These are phyloP conservation scores for Conus ventricosus DNA, from an alignment of 1,140 invertebrate genomes.

Conservation along the genomic window DNA sequence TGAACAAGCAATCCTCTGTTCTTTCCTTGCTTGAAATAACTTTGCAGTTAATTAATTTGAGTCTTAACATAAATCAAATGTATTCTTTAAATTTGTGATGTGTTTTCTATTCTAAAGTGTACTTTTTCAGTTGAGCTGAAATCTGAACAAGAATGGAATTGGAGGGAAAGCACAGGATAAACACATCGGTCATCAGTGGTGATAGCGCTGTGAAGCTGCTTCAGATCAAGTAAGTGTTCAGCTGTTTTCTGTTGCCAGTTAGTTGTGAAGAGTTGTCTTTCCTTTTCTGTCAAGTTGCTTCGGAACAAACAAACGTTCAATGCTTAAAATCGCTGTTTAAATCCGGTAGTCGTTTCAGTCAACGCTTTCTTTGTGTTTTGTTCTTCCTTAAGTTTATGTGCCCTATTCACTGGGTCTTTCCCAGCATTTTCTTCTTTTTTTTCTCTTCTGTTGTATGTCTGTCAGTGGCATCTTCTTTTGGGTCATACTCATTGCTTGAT, in stretches of 20 bases:
- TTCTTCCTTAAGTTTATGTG: not conserved
- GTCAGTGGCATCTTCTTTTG: too few species aligned
- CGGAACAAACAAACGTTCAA: too few species aligned
- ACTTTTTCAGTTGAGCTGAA: not conserved
- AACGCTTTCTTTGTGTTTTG: too few species aligned
- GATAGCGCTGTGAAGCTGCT: not conserved
- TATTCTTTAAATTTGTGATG: not conserved
- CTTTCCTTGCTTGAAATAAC: too few species aligned
- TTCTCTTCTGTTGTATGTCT: too few species aligned
- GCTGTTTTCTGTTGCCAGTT: not conserved
- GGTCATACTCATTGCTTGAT: too few species aligned
- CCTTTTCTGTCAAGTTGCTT: too few species aligned
- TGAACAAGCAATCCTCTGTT: too few species aligned
- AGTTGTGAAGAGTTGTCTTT: too few species aligned
- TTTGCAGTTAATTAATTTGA: not conserved
- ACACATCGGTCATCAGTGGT: not conserved
- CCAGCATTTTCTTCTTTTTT: too few species aligned
- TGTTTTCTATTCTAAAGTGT: not conserved
- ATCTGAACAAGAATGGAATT: not conserved
- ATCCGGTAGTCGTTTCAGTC: too few species aligned
- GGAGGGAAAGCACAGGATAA: not conserved
- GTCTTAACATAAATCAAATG: not conserved
- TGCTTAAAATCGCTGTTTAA: too few species aligned
- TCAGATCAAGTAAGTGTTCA: conserved; percentile 9
- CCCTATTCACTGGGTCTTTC: not conserved